Percentiles rank a stretch among this genome's conserved stretches.
phyloP scores from a whole-genome alignment of 2,888 invertebrate genomes.

The Salpingus planirostris region DNA sequence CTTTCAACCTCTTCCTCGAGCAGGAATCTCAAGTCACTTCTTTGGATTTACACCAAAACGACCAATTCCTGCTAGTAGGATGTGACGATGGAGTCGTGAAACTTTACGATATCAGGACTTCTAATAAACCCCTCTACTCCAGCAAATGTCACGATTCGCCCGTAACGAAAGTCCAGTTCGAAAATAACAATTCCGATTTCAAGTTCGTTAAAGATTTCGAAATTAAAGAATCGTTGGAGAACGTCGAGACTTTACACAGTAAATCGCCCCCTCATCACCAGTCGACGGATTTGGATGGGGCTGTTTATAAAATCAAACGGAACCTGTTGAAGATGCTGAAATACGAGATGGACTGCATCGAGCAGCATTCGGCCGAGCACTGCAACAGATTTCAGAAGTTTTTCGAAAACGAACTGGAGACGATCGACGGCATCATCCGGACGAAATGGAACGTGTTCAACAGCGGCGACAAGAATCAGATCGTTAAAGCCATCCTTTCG shows the following conservation, averaged over 20 bases:
- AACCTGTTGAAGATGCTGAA: slow-evolving; percentile 21
- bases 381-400: slow-evolving; percentile 29
- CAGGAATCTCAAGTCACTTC: slow-evolving; percentile 23
- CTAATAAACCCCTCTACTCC: slow-evolving; percentile 23
- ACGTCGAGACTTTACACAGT: background rate
- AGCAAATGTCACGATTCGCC: slow-evolving; percentile 20
- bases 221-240: background rate
- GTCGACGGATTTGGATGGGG: background rate
- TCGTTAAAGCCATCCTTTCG: slow-evolving; percentile 13
- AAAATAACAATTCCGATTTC: slow-evolving; percentile 6
- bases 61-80: slow-evolving; percentile 27
- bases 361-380: slow-evolving; percentile 26
- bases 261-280: background rate
- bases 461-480: slow-evolving; percentile 15
- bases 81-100: slow-evolving; percentile 28
- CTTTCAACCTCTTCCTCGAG: slow-evolving; percentile 28
- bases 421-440: slow-evolving; percentile 25
- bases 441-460: slow-evolving; percentile 30
- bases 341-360: slow-evolving; percentile 23
- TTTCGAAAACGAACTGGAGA: slow-evolving; percentile 30
- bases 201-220: too few relatives aligned
- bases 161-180: slow-evolving; percentile 19
- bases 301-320: too few relatives aligned
- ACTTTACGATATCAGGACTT: slow-evolving; percentile 30
- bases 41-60: slow-evolving; percentile 26